phyloP scores from a whole-genome alignment of 2,113 vertebrate genomes.

The Psittacula cyanocephala region DNA sequence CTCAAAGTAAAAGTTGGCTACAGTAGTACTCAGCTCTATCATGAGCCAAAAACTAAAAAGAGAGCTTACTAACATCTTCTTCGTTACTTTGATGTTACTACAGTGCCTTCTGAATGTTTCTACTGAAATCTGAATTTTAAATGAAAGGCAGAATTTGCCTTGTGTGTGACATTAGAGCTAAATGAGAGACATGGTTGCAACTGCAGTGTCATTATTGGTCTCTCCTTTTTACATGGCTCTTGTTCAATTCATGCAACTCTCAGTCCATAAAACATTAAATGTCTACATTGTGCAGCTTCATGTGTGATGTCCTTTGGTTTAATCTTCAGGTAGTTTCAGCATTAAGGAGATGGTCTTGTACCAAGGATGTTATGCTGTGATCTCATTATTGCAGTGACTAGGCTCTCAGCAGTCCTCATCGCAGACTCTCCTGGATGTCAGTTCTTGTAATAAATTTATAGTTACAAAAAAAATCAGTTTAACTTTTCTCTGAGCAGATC shows the following conservation, averaged over 20 bases:
- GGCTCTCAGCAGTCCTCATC: neutral
- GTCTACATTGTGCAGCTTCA: neutral
- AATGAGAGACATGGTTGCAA: neutral
- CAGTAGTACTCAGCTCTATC: neutral
- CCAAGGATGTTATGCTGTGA: fast-evolving
- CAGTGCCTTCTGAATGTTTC: neutral
- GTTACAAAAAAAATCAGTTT: neutral
- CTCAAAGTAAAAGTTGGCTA: constrained; percentile 27
- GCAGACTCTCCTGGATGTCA: neutral
- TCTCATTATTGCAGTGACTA: neutral
- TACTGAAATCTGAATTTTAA: constrained; percentile 11
- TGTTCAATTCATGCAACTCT: neutral
- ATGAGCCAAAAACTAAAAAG: neutral
- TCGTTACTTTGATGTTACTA: neutral
- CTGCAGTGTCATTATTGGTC: neutral
- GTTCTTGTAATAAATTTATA: neutral
- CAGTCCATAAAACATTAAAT: constrained; percentile 1
- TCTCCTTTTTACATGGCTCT: neutral
- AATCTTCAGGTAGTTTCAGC: constrained; percentile 7
- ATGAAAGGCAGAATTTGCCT: neutral
- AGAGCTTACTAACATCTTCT: neutral
- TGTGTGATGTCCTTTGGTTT: neutral
- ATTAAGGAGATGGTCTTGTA: neutral
- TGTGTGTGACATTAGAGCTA: neutral
- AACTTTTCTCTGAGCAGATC: neutral